A percentile compares a stretch with the other conserved stretches of the same genome.
These are phyloP conservation scores for Harmothoe impar DNA, from an alignment of 2,888 invertebrate genomes.

Conservation along the genomic window DNA sequence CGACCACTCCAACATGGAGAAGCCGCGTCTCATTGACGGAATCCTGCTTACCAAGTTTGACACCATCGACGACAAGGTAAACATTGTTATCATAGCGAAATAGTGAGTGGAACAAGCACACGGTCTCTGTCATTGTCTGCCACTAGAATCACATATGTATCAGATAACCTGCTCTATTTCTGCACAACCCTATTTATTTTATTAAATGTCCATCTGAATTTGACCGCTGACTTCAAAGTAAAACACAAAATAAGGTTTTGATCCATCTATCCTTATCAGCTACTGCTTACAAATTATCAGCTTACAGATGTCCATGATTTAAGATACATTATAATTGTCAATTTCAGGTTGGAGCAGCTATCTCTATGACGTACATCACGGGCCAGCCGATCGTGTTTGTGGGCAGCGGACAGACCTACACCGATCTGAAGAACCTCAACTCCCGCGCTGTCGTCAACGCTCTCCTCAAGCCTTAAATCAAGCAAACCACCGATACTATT, in stretches of 20 bases:
- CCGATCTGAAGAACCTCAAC: conserved; percentile 97
- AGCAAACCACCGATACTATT: background rate
- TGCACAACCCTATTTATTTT: no score
- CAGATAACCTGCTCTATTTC: no score
- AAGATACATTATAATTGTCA: background rate
- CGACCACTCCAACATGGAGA: conserved; percentile 88
- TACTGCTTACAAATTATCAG: no score
- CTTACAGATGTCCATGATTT: no score
- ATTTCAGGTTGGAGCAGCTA: conserved; percentile 93
- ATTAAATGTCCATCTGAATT: no score
- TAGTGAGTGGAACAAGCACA: no score
- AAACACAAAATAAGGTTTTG: no score
- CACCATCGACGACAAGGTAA: conserved; percentile 98
- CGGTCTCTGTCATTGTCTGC: no score
- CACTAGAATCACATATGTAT: no score
- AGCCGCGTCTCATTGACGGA: conserved; percentile 95
- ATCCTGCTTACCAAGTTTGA: conserved; percentile 99
- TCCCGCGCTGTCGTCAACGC: conserved; percentile 97
- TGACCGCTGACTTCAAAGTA: no score
- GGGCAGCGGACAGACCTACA: conserved; percentile 99
- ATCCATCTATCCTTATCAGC: no score
- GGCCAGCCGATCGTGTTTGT: conserved; percentile 99
- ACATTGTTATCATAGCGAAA: no score
- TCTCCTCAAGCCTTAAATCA: conserved; percentile 87
- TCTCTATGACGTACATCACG: conserved; percentile 99